Evolutionary conservation across 2,797 vertebrate species (phyloP).

Genomic region (Poecilia velifera): DNA sequence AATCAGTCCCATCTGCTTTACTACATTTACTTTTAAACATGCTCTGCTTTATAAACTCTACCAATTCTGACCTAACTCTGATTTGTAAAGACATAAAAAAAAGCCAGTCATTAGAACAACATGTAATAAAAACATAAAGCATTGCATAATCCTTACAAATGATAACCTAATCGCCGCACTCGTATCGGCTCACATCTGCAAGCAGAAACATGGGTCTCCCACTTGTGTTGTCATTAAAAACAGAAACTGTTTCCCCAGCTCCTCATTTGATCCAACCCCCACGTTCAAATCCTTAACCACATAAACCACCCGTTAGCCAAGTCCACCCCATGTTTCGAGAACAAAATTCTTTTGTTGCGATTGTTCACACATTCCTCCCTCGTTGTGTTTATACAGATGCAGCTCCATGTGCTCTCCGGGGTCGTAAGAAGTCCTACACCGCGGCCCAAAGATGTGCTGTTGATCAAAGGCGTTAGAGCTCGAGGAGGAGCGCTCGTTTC

Average conservation of each 20-base stretch:
- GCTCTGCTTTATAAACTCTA: neutral
- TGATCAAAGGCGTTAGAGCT: slow-evolving; percentile 94
- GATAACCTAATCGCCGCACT: slow-evolving; percentile 34
- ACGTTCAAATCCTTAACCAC: slow-evolving; percentile 71
- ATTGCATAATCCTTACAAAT: slow-evolving; percentile 7
- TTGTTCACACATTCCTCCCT: slow-evolving; percentile 87
- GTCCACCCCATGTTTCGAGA: slow-evolving; percentile 68
- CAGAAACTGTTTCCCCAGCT: slow-evolving; percentile 70
- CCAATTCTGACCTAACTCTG: neutral
- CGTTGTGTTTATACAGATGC: slow-evolving; percentile 99
- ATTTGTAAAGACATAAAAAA: neutral
- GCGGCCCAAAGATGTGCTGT: slow-evolving; percentile 84
- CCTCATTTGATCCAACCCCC: slow-evolving; percentile 69
- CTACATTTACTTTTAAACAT: neutral
- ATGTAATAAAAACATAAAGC: neutral
- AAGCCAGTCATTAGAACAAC: neutral
- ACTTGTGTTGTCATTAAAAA: slow-evolving; percentile 75
- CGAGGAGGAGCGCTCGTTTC: slow-evolving; percentile 89
- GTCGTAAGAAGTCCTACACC: slow-evolving; percentile 75
- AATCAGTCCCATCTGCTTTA: neutral
- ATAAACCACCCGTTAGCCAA: slow-evolving; percentile 71
- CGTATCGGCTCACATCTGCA: slow-evolving; percentile 41
- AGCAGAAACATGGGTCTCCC: slow-evolving; percentile 55
- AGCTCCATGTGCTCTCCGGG: slow-evolving; percentile 86
- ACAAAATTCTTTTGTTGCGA: slow-evolving; percentile 87